Evolutionary conservation across 2,113 vertebrate genomes (phyloP).

Genomic region (Smithornis capensis): DNA sequence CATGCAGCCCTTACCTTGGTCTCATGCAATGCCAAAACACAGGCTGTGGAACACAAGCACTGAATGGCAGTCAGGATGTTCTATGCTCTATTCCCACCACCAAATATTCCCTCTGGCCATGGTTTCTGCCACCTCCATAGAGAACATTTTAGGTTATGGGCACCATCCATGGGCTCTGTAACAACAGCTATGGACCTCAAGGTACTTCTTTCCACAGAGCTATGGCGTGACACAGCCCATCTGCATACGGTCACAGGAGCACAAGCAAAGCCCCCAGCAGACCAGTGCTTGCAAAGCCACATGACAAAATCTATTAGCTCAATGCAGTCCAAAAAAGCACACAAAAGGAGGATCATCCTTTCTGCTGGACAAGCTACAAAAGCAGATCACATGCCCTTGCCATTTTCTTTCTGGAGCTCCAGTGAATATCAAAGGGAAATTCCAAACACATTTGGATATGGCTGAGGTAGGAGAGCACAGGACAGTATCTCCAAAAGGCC

Average conservation of each 20-base stretch:
- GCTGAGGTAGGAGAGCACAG: background rate
- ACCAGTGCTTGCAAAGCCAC: background rate
- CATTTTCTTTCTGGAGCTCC: background rate
- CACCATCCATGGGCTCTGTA: fast-evolving
- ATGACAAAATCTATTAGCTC: background rate
- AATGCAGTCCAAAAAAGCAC: background rate
- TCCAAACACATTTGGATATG: background rate
- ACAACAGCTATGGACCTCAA: background rate
- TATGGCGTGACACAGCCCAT: background rate
- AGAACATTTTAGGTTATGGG: background rate
- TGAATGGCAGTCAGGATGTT: background rate
- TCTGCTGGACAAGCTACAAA: background rate
- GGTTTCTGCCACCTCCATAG: fast-evolving
- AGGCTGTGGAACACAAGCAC: background rate
- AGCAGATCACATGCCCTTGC: background rate
- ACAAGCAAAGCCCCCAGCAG: background rate
- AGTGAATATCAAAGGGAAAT: constrained; percentile 20
- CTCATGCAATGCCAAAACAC: background rate
- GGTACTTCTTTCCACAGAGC: background rate
- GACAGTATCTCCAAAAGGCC: background rate
- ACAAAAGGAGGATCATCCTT: background rate
- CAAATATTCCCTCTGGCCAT: background rate
- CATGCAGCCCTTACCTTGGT: background rate
- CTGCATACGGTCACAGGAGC: background rate
- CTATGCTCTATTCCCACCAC: background rate